Percentiles rank a stretch among this genome's conserved stretches.
Evolutionary conservation across 1,140 invertebrate species (phyloP).

Genomic region (Bombyx mandarina): DNA sequence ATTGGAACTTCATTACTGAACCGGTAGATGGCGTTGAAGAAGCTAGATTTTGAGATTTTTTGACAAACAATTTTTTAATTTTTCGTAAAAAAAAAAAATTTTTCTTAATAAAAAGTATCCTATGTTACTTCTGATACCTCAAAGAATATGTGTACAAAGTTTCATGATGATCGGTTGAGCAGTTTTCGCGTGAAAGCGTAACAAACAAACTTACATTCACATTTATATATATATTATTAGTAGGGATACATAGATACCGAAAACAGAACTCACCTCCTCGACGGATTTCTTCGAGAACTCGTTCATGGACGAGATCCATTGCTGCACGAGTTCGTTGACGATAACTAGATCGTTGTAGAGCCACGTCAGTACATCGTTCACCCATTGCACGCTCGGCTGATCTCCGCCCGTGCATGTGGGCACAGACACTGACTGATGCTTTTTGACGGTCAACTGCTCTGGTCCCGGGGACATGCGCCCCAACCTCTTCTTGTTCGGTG

Average conservation of each 20-base stretch:
- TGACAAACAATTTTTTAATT: no score
- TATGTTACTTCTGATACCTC: no score
- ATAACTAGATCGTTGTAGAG: slow-evolving; percentile 88
- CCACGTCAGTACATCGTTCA: slow-evolving; percentile 90
- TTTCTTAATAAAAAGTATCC: no score
- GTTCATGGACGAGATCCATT: slow-evolving; percentile 89
- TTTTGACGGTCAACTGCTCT: slow-evolving; percentile 70
- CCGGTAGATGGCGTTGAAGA: no score
- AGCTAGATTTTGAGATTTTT: no score
- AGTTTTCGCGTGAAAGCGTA: no score
- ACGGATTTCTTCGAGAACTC: slow-evolving; percentile 86
- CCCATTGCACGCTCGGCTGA: slow-evolving; percentile 81
- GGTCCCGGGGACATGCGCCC: slow-evolving; percentile 81
- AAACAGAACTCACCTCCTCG: slow-evolving; percentile 77
- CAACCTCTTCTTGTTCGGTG: slow-evolving; percentile 77
- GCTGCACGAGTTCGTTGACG: slow-evolving; percentile 85
- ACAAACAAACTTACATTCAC: no score
- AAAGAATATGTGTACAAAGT: no score
- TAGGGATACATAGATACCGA: not conserved
- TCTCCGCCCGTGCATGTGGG: slow-evolving; percentile 73
- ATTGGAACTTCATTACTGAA: no score
- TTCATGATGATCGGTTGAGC: no score
- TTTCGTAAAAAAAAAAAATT: no score
- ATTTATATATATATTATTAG: no score
- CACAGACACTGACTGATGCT: slow-evolving; percentile 68